Base-by-base conservation (phyloP, 2,113 vertebrate genomes). In the Centropus unirufus region DNA sequence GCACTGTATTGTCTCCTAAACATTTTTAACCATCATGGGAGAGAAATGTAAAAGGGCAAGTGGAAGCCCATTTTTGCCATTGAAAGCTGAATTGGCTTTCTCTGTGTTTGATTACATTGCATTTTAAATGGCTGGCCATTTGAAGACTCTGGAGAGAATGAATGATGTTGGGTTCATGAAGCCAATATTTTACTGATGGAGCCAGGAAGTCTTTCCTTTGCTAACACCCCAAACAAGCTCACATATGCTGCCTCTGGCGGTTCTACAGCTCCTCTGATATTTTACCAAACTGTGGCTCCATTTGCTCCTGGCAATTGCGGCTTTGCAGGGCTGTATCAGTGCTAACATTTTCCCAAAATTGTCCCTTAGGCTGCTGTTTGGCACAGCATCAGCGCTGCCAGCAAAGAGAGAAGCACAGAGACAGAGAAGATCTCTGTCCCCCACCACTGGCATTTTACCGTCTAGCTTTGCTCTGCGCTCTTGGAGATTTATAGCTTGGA, bases 221-320 rank as follows among this genome's bases (percentile, higher is more conserved):
- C 91, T 77, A 22, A 11, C 42, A 32, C 12, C 32, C 59, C n/a
- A 66, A 7, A 70, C 3, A 4, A 80, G 40, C 21, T 79, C 54
- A n/a, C 29, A 4, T 47, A 22, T 19, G 20, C 75, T 69, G 58
- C 17, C 46, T 69, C 19, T 15, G 30, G 39, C 59, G 23, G 46
- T 92, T 94, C 44, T 72, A 7, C 54, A 29, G 4, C 63, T 87
- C 8, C 58, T 66, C 62, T 1, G 1, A 2, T 1, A 1, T 49
- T 94, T 69, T 75, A 49, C 73, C 55, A 3, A 51, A 27, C 61
- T 19, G 23, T 62, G 66, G n/a, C 19, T 46, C 24, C 7, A 0
- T 78, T 68, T 1, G 0, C n/a, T 80, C 62, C 54, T 22, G 13
- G 69, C 0, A 0, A 19, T 1, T 11, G 46, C 83, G 61, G 75